These are phyloP conservation scores for Pardosa pseudoannulata DNA, from an alignment of 2,888 invertebrate species.

Conservation along the genomic window DNA sequence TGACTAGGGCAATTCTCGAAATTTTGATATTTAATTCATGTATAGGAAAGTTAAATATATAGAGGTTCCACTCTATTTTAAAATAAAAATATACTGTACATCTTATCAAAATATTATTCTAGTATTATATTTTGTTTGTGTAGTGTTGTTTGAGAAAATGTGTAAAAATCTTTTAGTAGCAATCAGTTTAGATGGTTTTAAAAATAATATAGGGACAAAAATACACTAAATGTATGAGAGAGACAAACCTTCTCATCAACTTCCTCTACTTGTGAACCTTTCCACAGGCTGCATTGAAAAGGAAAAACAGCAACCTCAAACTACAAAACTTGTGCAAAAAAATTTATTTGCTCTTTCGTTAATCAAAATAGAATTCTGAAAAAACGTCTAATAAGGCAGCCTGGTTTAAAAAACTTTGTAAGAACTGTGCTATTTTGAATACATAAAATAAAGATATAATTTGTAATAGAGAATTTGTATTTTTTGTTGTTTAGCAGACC, in stretches of 20 bases:
- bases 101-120: too few species aligned
- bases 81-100: too few species aligned
- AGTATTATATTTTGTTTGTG: too few species aligned
- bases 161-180: too few species aligned
- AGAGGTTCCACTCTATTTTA: too few species aligned
- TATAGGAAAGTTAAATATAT: too few species aligned
- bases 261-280: conserved; percentile 74
- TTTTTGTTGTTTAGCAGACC: too few species aligned
- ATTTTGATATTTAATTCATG: too few species aligned
- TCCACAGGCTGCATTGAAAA: conserved; percentile 75
- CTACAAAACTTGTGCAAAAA: conserved; percentile 53
- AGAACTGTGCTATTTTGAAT: conserved; percentile 70
- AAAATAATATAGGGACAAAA: conserved; percentile 19
- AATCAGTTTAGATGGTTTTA: not conserved
- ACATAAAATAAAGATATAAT: too few species aligned
- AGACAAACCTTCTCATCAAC: conserved; percentile 75
- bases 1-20: too few species aligned
- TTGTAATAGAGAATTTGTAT: too few species aligned
- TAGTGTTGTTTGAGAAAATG: too few species aligned
- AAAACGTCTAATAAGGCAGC: conserved; percentile 66
- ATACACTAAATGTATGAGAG: not conserved
- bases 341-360: not conserved
- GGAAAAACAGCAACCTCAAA: conserved; percentile 71
- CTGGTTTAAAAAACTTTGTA: conserved; percentile 35
- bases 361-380: conserved; percentile 66